Conservation (phyloP, 2,797 vertebrate genomes). For the Galagoides demidoff region DNA sequence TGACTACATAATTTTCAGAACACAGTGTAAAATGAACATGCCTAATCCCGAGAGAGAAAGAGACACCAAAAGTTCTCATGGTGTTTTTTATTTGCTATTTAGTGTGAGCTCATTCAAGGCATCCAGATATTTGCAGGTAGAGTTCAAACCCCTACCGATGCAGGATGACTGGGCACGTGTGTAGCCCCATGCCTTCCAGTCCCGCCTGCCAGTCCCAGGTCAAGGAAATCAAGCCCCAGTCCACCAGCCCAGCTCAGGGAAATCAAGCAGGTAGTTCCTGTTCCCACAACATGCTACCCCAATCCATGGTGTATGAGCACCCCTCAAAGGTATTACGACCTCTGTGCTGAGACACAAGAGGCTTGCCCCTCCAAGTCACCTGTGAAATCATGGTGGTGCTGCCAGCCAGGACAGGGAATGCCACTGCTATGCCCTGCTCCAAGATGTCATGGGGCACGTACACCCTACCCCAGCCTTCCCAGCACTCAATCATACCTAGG, state of each 20-base stretch:
- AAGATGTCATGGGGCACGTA: fast-evolving
- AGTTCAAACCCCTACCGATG: not conserved
- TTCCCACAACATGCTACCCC: not conserved
- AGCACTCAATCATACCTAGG: not conserved
- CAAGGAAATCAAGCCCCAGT: not conserved
- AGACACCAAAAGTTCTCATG: not conserved
- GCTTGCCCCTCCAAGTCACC: not conserved
- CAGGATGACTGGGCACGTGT: not conserved
- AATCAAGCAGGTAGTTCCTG: not conserved
- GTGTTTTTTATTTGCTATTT: not conserved
- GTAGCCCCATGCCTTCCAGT: not conserved
- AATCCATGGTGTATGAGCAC: not conserved
- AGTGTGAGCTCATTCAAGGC: not conserved
- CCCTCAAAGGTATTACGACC: not conserved
- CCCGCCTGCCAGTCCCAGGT: not conserved
- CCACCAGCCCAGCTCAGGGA: too few relatives aligned
- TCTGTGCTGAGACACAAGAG: not conserved
- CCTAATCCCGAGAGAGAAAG: fast-evolving
- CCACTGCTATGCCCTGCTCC: not conserved
- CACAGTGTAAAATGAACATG: not conserved
- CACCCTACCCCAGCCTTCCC: not conserved
- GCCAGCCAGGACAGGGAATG: not conserved
- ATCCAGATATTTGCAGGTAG: not conserved
- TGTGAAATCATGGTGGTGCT: not conserved
- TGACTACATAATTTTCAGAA: constrained; percentile 1